phyloP scores from a whole-genome alignment of 2,888 invertebrate genomes.

The Pherbina coryleti region DNA sequence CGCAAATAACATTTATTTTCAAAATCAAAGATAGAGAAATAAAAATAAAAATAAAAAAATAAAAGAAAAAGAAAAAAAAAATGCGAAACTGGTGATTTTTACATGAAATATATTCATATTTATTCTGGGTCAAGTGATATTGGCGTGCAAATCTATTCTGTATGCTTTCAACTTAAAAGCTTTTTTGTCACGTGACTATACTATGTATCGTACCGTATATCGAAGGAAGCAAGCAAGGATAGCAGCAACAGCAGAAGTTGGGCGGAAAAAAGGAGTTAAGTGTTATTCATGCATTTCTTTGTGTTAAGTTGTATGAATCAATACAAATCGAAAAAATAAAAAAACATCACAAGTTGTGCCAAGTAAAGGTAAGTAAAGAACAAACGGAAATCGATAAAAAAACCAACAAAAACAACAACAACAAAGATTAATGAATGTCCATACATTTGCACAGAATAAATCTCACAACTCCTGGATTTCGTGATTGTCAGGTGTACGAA shows the following conservation, averaged over 20 bases:
- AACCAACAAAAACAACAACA: neutral
- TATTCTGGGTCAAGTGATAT: constrained; percentile 50
- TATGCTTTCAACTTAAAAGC: constrained; percentile 30
- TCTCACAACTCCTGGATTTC: neutral
- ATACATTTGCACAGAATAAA: constrained; percentile 28
- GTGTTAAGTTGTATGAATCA: constrained; percentile 3
- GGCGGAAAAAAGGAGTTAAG: neutral
- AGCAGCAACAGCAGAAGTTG: neutral
- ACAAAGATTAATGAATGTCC: constrained; percentile 33
- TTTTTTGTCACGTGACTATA: constrained; percentile 32
- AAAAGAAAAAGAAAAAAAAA: neutral
- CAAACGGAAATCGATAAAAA: neutral
- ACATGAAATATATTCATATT: constrained; percentile 42
- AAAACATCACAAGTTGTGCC: neutral
- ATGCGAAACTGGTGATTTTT: neutral
- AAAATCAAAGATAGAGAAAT: neutral
- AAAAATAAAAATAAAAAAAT: neutral
- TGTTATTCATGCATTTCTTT: constrained; percentile 24
- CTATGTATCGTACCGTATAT: neutral
- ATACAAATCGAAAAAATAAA: neutral
- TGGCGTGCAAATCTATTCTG: constrained; percentile 36
- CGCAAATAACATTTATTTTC: constrained; percentile 2
- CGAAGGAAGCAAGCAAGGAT: too few species aligned
- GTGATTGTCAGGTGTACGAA: constrained; percentile 29
- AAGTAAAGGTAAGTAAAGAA: neutral